Evolutionary conservation across 2,113 vertebrate species (phyloP), one percentile per base, ranked within the genome.

Genomic region (Pteropus alecto): DNA sequence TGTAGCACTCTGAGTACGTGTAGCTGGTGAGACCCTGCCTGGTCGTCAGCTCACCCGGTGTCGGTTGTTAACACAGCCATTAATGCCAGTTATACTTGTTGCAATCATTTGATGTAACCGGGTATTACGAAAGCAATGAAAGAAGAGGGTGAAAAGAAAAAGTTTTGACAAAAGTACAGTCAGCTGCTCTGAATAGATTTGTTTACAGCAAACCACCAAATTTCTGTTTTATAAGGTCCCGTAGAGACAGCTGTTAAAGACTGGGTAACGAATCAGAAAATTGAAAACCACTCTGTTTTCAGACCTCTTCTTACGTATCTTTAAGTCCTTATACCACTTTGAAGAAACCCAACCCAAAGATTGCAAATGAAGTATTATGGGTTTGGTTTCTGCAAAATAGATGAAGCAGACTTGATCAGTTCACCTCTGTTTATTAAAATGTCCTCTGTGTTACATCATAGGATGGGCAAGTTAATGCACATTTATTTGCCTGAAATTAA

Each of bases 41-140:
- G 0, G 3, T 63, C 13, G 3, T 46, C 14, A 33, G 78, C n/a
- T 61, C 41, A 30, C 78, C 46, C 13, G 22, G 28, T 24, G 24
- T 70, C 24, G 0, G 8, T 46, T 18, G 33, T 22, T 56, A 11
- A 35, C 1, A 15, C 22, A 4, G 22, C 15, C 51, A 2, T 38
- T 46, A 18, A 24, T 68, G 41, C 60, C 30, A 22, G n/a, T n/a
- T 61, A 5, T 6, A 56, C 30, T 86, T 78, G 18, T 35, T 51
- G 35, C 48, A n/a, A 13, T 89, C 26, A 54, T 65, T 67, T 30
- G 3, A n/a, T 65, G 56, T 56, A 58, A 88, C 54, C 5, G 6
- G 19, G 58, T 19, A 26, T 86, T 51, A 73, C 38, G 35, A 85
- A 7, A 65, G 65, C 16, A 30, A 85, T 56, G 33, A 38, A 41